Evolutionary conservation across 2,797 vertebrate genomes (phyloP).

Genomic region (Mionectes olivaceus): DNA sequence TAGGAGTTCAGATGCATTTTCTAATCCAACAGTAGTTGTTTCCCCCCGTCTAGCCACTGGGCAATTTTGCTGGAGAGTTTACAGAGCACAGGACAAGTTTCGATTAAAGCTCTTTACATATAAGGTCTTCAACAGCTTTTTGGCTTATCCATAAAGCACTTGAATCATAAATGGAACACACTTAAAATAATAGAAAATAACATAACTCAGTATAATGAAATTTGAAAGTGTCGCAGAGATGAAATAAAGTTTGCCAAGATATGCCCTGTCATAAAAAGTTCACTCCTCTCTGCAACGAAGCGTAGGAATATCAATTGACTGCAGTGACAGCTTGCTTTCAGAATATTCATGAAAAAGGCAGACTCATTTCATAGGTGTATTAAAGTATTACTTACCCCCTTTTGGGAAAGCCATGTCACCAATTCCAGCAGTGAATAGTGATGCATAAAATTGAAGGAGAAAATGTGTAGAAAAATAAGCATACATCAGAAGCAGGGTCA

Average conservation of each 20-base stretch:
- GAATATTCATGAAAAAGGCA: constrained; percentile 93
- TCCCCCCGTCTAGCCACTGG: background rate
- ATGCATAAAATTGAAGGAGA: constrained; percentile 93
- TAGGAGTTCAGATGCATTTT: background rate
- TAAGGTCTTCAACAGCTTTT: constrained; percentile 35
- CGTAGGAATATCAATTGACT: constrained; percentile 89
- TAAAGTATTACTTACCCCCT: constrained; percentile 94
- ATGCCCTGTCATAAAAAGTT: constrained; percentile 75
- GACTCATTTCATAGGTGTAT: constrained; percentile 96
- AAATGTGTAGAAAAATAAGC: constrained; percentile 97
- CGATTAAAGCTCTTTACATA: background rate
- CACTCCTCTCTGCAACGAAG: constrained; percentile 76
- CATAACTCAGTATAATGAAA: constrained; percentile 65
- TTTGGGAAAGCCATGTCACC: constrained; percentile 88
- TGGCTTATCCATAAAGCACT: constrained; percentile 43
- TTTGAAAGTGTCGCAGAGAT: constrained; percentile 55
- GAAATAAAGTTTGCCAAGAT: constrained; percentile 80
- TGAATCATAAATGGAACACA: constrained; percentile 40
- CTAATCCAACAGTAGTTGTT: background rate
- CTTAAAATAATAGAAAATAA: constrained; percentile 77
- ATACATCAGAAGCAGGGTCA: constrained; percentile 98
- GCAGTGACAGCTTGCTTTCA: constrained; percentile 93
- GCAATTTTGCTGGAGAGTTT: background rate
- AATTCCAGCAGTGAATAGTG: constrained; percentile 87
- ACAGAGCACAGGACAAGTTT: constrained; percentile 41